Evolutionary conservation across 2,888 invertebrate genomes (phyloP), one percentile per base, ranked within the genome.

Genomic region (Ferrisia virgata): DNA sequence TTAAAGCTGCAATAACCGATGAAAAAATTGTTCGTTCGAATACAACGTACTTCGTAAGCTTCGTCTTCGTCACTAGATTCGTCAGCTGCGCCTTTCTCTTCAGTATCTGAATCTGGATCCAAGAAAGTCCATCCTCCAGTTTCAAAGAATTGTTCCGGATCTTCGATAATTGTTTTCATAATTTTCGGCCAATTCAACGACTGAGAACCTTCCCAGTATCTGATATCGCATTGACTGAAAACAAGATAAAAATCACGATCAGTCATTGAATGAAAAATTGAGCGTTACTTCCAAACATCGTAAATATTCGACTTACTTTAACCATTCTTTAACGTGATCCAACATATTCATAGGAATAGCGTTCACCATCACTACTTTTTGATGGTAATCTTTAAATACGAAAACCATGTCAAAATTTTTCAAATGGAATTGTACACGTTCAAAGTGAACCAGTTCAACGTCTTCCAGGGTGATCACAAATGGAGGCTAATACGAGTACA

Each of bases 401-500:
- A 99, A 99, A 86, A 99, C 96, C 97, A 99, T 99, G 89, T 99
- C 99, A 89, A 99, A 99, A 90, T 99, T 99, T 90, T 99, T 97
- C 87, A 99, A 90, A 88, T 98, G 98, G 89, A 99, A 99, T 89
- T 97, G 97, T 15, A 99, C 99, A 89, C 99, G 92, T 90, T 99
- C 99, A 89, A 99, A 99, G 89, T 99, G 99, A 0, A 99, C 97
- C 87, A 99, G 89, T 89, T 99, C 99, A 0, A 98, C 96, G 88
- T 99, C 98, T 89, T 99, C 99, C 28, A 99, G 90, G 0, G 99
- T 96, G 85, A 99, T 96, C 18, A 99, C 99, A 90, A 99, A 98
- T 86, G 99, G 98, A 25, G 99, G 99, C 93, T 92, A 84, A 85
- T 53, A 72, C 2, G 22, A 2, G n/a, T 13, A 47, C n/a, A 47